phyloP scores from a whole-genome alignment of 2,888 invertebrate species.

The Nomada lathburiana region DNA sequence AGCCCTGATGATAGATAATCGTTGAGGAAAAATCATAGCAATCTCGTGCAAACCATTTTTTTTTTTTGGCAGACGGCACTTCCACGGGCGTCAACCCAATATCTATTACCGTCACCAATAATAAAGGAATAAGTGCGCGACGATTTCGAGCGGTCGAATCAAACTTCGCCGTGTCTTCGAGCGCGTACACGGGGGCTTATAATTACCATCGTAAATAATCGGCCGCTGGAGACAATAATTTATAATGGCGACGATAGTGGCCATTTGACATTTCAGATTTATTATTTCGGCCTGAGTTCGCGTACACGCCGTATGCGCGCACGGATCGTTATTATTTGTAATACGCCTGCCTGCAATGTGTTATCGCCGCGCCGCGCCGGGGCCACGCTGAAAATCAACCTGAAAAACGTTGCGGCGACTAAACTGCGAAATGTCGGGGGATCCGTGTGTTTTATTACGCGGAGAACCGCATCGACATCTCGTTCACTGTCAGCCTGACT shows the following conservation, averaged over 20 bases:
- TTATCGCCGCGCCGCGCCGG: slow-evolving; percentile 49
- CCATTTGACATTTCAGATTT: slow-evolving; percentile 66
- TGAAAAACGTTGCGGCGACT: slow-evolving; percentile 65
- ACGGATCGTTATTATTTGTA: slow-evolving; percentile 67
- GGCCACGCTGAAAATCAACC: slow-evolving; percentile 54
- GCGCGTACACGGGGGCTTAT: slow-evolving; percentile 10
- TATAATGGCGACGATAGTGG: slow-evolving; percentile 58
- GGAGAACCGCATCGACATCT: slow-evolving; percentile 69
- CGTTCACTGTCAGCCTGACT: slow-evolving; percentile 62
- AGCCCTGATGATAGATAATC: too few species aligned
- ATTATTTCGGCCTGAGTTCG: slow-evolving; percentile 55
- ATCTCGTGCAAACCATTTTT: too few species aligned
- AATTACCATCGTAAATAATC: slow-evolving; percentile 46
- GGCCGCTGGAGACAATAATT: slow-evolving; percentile 40
- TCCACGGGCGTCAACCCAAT: too few species aligned
- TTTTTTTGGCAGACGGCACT: too few species aligned
- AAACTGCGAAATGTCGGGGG: slow-evolving; percentile 61
- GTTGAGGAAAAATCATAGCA: too few species aligned
- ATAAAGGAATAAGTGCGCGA: too few species aligned
- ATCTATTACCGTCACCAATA: too few species aligned
- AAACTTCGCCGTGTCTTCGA: background rate
- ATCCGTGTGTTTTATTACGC: slow-evolving; percentile 65
- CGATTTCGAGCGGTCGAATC: background rate
- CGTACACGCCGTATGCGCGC: slow-evolving; percentile 48
- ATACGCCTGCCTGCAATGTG: slow-evolving; percentile 54